Conservation (phyloP, 2,797 vertebrate genomes). For the Scomberomorus guttatus region DNA sequence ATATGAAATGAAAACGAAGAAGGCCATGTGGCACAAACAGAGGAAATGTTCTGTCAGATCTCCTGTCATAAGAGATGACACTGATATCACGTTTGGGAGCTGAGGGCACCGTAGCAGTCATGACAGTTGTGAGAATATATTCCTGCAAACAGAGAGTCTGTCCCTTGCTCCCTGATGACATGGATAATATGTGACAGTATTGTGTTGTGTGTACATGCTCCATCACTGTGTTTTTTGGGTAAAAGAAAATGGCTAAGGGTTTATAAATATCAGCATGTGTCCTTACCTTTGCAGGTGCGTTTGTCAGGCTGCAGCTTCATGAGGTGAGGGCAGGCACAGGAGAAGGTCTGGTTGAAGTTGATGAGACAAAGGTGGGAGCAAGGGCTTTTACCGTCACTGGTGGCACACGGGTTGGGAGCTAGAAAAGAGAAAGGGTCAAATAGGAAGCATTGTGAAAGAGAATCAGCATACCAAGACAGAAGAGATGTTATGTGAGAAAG, state of each 20-base stretch:
- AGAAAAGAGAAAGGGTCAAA: conserved; percentile 19
- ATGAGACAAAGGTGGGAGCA: conserved; percentile 98
- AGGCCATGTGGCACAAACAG: conserved; percentile 15
- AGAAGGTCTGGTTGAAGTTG: conserved; percentile 96
- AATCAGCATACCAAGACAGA: conserved; percentile 17
- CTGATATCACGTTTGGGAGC: conserved; percentile 12
- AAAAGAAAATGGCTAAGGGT: background rate
- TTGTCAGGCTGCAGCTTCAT: conserved; percentile 96
- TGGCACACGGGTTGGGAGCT: conserved; percentile 96
- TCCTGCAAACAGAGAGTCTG: conserved; percentile 14
- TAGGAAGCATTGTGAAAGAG: background rate
- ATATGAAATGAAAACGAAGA: conserved; percentile 32
- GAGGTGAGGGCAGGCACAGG: conserved; percentile 97
- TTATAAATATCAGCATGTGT: background rate
- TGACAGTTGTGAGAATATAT: conserved; percentile 13
- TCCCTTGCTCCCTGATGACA: background rate
- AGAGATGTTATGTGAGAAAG: background rate
- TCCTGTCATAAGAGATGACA: conserved; percentile 36
- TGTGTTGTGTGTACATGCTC: background rate
- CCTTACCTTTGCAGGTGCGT: conserved; percentile 92
- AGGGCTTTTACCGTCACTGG: conserved; percentile 89
- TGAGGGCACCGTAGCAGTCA: background rate
- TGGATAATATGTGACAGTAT: conserved; percentile 4
- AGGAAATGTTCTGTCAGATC: conserved; percentile 32
- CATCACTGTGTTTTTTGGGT: background rate